Evolutionary conservation across 92 coral and sea anemone species (phyloP), one percentile per base, ranked within the genome.

Genomic region (Porites evermanni): DNA sequence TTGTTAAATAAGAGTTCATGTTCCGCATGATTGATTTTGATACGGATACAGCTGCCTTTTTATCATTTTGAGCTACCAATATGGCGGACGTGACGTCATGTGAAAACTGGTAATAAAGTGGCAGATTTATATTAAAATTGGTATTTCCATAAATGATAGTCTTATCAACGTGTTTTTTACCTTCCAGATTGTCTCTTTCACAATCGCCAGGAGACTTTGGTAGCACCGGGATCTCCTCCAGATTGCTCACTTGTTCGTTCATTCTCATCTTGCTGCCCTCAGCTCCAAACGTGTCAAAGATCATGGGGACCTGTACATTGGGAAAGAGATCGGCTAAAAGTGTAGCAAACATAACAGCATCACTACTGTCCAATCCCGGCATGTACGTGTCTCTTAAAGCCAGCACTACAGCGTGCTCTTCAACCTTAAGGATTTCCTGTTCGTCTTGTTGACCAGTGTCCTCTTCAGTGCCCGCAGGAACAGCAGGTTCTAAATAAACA

Each of bases 311-410:
- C 67, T 93, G 93, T 17, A 93, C 96, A 32, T 86, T 84, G 10
- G 98, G 96, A 79, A 97, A 97, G 79, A 93, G 88, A 80, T 97
- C 99, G 59, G 95, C 93, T 23, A 93, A 54, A 19, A 97, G 82
- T 1, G 97, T 90, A 70, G 98, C 97, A 59, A 97, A 97, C 94
- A 97, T 97, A 59, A 93, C 94, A 20, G 97, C 97, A 74, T 97
- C 99, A 19, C 94, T 91, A 47, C 89, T 87, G 38, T 89, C 88
- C 6, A 97, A 88, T 29, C 95, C 98, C 3, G 99, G 99, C 78
- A 97, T 89, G 91, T 88, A 95, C 6, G 95, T 88, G 82, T 97
- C 99, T 20, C 99, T 84, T 59, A 93, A 81, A 53, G 97, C 95
- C 59, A 95, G 84, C 9, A 97, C 97, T 2, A 97, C 82, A 1